Evolutionary conservation across 2,113 vertebrate genomes (phyloP), one percentile per base, ranked within the genome.

Genomic region (Chiloscyllium plagiosum): DNA sequence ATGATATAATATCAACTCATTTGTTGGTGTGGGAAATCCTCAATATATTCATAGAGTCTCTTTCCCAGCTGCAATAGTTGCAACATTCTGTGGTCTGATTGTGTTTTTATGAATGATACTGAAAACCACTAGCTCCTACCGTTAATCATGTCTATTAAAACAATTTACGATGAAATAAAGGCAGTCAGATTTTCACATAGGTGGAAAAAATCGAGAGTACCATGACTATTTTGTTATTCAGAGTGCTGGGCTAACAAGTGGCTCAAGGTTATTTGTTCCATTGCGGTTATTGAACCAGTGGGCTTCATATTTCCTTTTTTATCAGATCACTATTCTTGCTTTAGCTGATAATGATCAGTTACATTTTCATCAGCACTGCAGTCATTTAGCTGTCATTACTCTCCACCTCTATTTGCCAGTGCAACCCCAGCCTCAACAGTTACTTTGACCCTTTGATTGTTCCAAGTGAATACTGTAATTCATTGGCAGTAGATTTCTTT

Each of bases 201-300:
- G 37, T 72, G 42, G 42, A 50, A 10, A 29, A 72, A 15, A 29
- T 95, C 12, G 20, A 69, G 61, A 4, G 47, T 29, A 13, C 68
- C 24, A 0, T 52, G 37, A 33, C 68, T 6, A 76, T 52, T 52
- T 66, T 22, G 69, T 50, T 72, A 33, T 76, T 42, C 69, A 72
- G 33, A 17, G 93, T 42, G 6, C 93, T 50, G 37, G 94, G 42
- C 94, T 76, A 42, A n/a, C 68, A 95, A 42, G 42, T 70, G 68
- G 24, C 68, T 72, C 94, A 95, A 95, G 94, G 94, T 95, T 50
- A 95, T 95, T 76, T 95, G 68, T 95, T 95, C 94, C 94, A 95
- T 95, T 95, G 94, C 13, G 94, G 94, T 95, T 95, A 95, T 95
- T 95, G 94, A 76, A 52, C 94, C 94, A 95, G 69, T 95, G 68